phyloP scores from a whole-genome alignment of 1,140 invertebrate genomes.

The Orius insidiosus region DNA sequence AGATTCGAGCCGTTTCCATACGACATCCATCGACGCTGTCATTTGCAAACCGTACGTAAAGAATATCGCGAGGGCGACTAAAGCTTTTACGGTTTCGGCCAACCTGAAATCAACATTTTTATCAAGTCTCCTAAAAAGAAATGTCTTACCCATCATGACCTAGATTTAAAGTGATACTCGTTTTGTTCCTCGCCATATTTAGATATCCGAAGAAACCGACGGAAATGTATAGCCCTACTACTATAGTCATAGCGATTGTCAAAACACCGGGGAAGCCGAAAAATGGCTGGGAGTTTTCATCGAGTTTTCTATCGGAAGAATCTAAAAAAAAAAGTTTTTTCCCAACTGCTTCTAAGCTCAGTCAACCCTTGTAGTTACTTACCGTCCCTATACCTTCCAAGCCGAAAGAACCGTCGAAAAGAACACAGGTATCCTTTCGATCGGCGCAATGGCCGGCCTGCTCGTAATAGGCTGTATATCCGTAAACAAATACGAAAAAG shows the following conservation, averaged over 20 bases:
- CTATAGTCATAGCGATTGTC: conserved; percentile 69
- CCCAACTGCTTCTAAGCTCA: no score
- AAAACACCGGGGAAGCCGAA: conserved; percentile 63
- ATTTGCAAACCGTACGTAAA: conserved; percentile 85
- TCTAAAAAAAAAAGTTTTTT: conserved; percentile 25
- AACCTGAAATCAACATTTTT: conserved; percentile 24
- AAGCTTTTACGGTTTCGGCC: conserved; percentile 66
- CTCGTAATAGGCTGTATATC: conserved; percentile 14
- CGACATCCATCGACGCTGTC: conserved; percentile 86
- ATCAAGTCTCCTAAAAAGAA: neutral
- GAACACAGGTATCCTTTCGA: conserved; percentile 19
- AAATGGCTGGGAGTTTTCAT: conserved; percentile 71
- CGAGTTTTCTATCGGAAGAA: conserved; percentile 51
- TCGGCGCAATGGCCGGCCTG: conserved; percentile 5
- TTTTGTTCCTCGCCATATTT: conserved; percentile 45
- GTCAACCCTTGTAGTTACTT: conserved; percentile 16
- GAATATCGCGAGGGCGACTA: conserved; percentile 82
- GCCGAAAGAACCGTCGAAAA: conserved; percentile 51
- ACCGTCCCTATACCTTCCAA: conserved; percentile 65
- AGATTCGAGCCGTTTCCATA: conserved; percentile 50
- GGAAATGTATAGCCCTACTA: conserved; percentile 66
- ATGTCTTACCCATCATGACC: conserved; percentile 43
- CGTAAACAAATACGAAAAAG: conserved; percentile 49
- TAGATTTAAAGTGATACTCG: conserved; percentile 58
- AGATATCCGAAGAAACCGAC: conserved; percentile 77